Conservation (phyloP, 2,888 invertebrate species). For the Gisinianus flammeolus region DNA sequence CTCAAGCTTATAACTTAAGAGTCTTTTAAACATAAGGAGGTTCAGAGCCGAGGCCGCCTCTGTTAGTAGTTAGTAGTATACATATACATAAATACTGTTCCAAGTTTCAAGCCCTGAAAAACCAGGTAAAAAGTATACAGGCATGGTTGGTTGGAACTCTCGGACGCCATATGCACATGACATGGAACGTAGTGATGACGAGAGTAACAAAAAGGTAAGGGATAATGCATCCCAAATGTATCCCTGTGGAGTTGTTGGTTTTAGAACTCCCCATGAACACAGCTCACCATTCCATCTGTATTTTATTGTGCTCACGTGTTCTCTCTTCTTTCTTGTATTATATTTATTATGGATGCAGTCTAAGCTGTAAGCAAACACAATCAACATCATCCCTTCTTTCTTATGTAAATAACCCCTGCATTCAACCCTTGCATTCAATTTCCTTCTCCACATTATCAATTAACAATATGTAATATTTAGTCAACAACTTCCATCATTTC, state of each 20-base stretch:
- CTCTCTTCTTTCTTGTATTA: neutral
- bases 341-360: neutral
- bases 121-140: neutral
- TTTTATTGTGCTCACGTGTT: slow-evolving; percentile 38
- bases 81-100: neutral
- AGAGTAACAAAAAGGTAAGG: slow-evolving; percentile 10
- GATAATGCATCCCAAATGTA: slow-evolving; percentile 14
- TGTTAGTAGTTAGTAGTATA: neutral
- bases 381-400: neutral
- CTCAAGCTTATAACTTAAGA: neutral
- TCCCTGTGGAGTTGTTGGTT: slow-evolving; percentile 48
- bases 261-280: slow-evolving; percentile 44
- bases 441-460: neutral
- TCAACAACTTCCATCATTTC: neutral
- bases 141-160: neutral
- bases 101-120: neutral
- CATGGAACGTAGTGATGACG: neutral
- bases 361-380: neutral
- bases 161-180: neutral
- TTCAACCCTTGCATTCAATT: neutral
- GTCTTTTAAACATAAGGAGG: slow-evolving; percentile 10
- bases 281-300: slow-evolving; percentile 33
- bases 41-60: neutral
- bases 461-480: neutral
- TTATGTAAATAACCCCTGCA: neutral